Base-by-base conservation (phyloP, 64 coral and sea anemone genomes). In the Montipora sp. region DNA sequence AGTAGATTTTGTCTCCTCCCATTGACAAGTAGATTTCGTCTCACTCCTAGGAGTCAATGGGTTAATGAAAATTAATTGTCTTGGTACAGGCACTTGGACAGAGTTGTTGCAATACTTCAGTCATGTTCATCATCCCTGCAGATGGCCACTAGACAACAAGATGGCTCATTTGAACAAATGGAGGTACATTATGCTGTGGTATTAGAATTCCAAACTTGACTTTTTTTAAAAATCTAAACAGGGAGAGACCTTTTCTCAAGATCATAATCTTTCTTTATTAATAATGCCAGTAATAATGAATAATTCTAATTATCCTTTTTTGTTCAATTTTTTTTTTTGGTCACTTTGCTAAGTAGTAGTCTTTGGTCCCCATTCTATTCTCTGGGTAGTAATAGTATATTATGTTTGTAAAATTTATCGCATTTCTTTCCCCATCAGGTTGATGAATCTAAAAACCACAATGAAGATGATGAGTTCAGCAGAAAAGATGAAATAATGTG, bases 81-180 rank as follows among this genome's bases (percentile, higher is more conserved):
- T 90, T 67, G 57, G 59, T 19, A n/a, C 57, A 98, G 96, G 36
- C 93, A 95, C 47, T 87, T 95, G 47, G 93, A 95, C 84, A 98
- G 87, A 98, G 96, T 98, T 48, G 81, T 89, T 2, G 87, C 93
- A 9, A 59, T 98, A 51, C 89, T 98, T 15, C 93, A 98, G 49
- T 93, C 90, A 15, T 88, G 81, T 43, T 90, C 75, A 48, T 93
- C 93, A 6, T 92, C 94, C 22, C 72, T 95, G 44, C 92, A 95
- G 47, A 75, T 76, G 51, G 79, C 47, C 75, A 73, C 73, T 21
- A 90, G 23, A 69, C 66, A 87, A 78, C 89, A 66, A 75, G 80
- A 48, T 9, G 75, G 59, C 21, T 50, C 65, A 21, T 85, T 71
- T 85, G 82, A 85, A 78, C 63, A 89, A 19, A 92, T 87, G 76